phyloP scores from a whole-genome alignment of 2,113 vertebrate species.

The Salvator merianae region DNA sequence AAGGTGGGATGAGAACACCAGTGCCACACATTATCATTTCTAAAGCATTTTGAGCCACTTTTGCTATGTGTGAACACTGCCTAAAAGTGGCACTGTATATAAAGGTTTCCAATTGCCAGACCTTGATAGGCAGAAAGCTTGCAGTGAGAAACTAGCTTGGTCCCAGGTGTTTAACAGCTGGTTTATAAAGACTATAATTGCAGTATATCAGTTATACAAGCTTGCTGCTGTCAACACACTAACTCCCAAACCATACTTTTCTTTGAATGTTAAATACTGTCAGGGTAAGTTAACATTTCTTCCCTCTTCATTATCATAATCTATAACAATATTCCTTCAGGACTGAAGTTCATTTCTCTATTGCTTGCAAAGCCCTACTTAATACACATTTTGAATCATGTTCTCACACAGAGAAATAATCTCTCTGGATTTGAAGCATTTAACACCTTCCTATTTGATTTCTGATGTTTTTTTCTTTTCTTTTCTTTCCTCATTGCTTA shows the following conservation, averaged over 20 bases:
- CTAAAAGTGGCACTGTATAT: neutral
- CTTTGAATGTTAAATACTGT: constrained; percentile 10
- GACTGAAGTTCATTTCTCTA: neutral
- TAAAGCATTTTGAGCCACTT: no score
- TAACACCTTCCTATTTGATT: neutral
- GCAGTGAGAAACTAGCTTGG: neutral
- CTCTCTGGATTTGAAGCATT: neutral
- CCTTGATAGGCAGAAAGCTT: neutral
- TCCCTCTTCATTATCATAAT: constrained; percentile 11
- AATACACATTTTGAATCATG: neutral
- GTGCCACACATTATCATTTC: no score
- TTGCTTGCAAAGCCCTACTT: neutral
- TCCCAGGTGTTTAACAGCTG: constrained; percentile 19
- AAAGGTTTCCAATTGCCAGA: neutral
- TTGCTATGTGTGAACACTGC: no score
- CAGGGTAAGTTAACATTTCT: neutral
- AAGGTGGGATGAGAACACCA: no score
- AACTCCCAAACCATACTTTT: neutral
- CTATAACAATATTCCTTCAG: neutral
- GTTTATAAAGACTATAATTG: constrained; percentile 12
- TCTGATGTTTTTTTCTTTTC: neutral
- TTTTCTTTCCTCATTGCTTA: neutral
- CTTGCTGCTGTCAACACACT: neutral
- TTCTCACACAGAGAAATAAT: neutral
- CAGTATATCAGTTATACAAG: constrained; percentile 9